Percentiles rank a stretch among this genome's conserved stretches.
Conservation (phyloP, 1,140 invertebrate species). For the Atopsyche davidsoni region DNA sequence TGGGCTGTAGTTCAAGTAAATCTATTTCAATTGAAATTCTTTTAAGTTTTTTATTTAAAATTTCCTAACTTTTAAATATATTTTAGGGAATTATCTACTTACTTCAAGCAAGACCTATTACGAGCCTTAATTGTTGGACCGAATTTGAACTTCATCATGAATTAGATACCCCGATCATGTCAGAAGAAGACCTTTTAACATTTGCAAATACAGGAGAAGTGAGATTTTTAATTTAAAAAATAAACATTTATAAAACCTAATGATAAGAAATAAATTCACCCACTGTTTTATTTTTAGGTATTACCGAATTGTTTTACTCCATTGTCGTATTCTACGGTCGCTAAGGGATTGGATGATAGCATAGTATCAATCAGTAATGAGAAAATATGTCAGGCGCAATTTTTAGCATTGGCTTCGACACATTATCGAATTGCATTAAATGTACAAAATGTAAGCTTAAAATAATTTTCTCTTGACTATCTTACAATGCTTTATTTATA, state of each 20-base stretch:
- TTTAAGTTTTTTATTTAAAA: not conserved
- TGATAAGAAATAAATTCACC: not conserved
- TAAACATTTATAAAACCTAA: not conserved
- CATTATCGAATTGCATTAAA: conserved; percentile 44
- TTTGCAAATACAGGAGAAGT: conserved; percentile 63
- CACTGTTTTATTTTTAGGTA: conserved; percentile 13
- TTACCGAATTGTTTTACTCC: conserved; percentile 46
- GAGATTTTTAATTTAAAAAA: conserved; percentile 17
- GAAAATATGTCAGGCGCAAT: not conserved
- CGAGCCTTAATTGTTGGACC: conserved; percentile 60
- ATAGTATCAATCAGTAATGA: conserved; percentile 26
- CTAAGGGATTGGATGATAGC: conserved; percentile 35
- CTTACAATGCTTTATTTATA: conserved; percentile 4
- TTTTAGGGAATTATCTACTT: conserved; percentile 53
- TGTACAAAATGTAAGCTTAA: conserved; percentile 46
- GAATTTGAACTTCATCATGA: conserved; percentile 71
- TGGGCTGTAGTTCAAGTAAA: conserved; percentile 57
- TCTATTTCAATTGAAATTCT: conserved; percentile 10
- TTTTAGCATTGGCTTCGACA: conserved; percentile 31
- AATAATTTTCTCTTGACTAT: conserved; percentile 17
- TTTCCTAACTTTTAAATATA: not conserved
- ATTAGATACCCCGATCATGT: conserved; percentile 56
- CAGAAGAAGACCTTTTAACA: conserved; percentile 47
- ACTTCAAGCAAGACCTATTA: conserved; percentile 69
- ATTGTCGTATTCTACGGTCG: conserved; percentile 38